Base-by-base conservation (phyloP, 2,113 vertebrate species). In the Gasterosteus aculeatus region DNA sequence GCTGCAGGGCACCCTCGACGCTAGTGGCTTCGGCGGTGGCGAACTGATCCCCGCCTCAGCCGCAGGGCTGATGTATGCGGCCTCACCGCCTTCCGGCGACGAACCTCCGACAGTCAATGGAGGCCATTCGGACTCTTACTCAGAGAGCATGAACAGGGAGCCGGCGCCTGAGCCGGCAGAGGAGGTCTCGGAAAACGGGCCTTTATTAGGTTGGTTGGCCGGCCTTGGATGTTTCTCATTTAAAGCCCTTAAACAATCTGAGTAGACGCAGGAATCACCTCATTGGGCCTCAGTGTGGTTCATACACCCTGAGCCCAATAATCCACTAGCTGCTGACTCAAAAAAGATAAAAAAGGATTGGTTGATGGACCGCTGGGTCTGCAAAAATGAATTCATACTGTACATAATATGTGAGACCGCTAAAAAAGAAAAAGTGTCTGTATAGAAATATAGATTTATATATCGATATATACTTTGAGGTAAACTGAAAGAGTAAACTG, bases 141-240 rank as follows among this genome's bases (percentile, higher is more conserved):
- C 92, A 3, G 96, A 98, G 78, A 94, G 81, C 90, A 82, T 95
- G 15, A 96, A 97, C 44, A 93, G 95, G 70, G 97, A 97, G 54
- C 80, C 90, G 4, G 97, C 98, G 79, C 82, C 95, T 12, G 98
- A 99, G 84, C 89, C 89, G 7, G 92, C 96, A 35, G 98, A 99
- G 85, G 98, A 97, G 88, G 93, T 94, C 8, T 89, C 96, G 8
- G 98, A 99, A 84, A 99, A 99, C 72, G 98, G 98, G 88, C 98
- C 97, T 75, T 96, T 97, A 84, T 81, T 93, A 86, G 91, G 92
- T 93, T 64, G n/a, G 91, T 89, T 35, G 26, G n/a, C 93, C 92
- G 26, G n/a, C 93, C 92, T 92, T 60, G 29, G 12, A 54, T 61
- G 9, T 42, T n/a, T 53, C 8, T 64, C 11, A 31, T 59, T 61